Percentiles rank a stretch among this genome's conserved stretches.
These are phyloP conservation scores for Thysanoteuthis rhombus DNA, from an alignment of 2,888 invertebrate species.

Conservation along the genomic window DNA sequence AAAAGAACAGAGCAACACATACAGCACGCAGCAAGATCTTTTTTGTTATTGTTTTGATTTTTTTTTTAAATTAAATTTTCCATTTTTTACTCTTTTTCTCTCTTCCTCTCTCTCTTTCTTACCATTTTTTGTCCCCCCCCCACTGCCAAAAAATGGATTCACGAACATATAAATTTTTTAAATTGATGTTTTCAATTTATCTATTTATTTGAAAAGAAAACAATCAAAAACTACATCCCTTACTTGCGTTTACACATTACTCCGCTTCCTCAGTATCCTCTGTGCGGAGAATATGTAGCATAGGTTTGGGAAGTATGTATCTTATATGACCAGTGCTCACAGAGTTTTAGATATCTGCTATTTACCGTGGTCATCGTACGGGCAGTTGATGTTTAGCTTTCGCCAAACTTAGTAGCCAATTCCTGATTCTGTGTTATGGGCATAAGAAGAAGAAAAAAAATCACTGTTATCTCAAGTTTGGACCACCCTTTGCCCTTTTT, in stretches of 20 bases:
- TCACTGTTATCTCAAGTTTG: too few relatives aligned
- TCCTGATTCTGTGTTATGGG: background rate
- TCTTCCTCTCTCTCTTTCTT: background rate
- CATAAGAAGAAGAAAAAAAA: background rate
- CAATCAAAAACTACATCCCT: background rate
- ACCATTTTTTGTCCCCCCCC: background rate
- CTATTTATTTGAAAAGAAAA: background rate
- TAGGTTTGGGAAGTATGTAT: background rate
- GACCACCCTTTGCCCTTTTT: background rate
- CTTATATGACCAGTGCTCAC: background rate
- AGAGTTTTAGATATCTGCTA: background rate
- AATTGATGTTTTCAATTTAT: background rate
- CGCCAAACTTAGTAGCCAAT: background rate
- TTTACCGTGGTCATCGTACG: background rate
- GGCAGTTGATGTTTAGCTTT: constrained; percentile 12
- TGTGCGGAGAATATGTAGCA: background rate
- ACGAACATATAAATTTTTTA: background rate
- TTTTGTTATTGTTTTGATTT: background rate
- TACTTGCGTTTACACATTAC: background rate
- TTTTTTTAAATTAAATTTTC: background rate
- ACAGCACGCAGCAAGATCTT: constrained; percentile 29
- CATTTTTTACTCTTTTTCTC: background rate
- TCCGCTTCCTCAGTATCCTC: background rate
- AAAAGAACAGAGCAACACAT: constrained; percentile 26
- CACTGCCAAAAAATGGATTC: background rate